Evolutionary conservation across 1,140 invertebrate genomes (phyloP).

Genomic region (Zaprionus davidi): DNA sequence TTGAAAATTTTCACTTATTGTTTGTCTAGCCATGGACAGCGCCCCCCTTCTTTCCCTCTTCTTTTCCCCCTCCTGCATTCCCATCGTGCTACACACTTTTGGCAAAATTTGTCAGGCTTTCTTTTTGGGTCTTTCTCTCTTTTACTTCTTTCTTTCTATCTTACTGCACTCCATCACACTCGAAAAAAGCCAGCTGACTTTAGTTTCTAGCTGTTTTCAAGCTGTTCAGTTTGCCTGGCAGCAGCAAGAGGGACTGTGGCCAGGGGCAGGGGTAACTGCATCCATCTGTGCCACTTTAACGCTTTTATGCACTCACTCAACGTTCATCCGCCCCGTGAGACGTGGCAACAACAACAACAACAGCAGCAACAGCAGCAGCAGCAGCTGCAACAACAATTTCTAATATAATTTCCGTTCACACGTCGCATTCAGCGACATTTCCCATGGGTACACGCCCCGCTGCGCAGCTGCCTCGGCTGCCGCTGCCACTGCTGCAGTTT

Average conservation of each 20-base stretch:
- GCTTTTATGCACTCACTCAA: constrained; percentile 35
- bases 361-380: neutral
- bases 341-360: constrained; percentile 29
- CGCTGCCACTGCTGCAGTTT: constrained; percentile 40
- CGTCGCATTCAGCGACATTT: constrained; percentile 32
- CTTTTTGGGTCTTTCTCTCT: neutral
- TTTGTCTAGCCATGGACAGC: constrained; percentile 58
- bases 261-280: neutral
- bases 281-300: constrained; percentile 35
- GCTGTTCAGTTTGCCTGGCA: neutral
- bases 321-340: constrained; percentile 36
- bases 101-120: constrained; percentile 6
- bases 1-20: constrained; percentile 78
- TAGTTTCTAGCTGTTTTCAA: constrained; percentile 9
- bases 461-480: neutral
- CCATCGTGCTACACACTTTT: neutral
- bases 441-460: constrained; percentile 6
- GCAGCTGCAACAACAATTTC: constrained; percentile 11
- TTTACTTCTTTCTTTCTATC: neutral
- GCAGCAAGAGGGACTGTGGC: no score
- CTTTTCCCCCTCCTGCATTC: no score
- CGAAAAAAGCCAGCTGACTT: constrained; percentile 7
- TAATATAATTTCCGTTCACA: constrained; percentile 53
- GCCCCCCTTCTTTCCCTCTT: neutral
- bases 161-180: neutral